Percentiles rank a stretch among this genome's conserved stretches.
Evolutionary conservation across 37 sponge, comb jelly and placozoan genomes (phyloP).

Genomic region (Theonella swinhoei): DNA sequence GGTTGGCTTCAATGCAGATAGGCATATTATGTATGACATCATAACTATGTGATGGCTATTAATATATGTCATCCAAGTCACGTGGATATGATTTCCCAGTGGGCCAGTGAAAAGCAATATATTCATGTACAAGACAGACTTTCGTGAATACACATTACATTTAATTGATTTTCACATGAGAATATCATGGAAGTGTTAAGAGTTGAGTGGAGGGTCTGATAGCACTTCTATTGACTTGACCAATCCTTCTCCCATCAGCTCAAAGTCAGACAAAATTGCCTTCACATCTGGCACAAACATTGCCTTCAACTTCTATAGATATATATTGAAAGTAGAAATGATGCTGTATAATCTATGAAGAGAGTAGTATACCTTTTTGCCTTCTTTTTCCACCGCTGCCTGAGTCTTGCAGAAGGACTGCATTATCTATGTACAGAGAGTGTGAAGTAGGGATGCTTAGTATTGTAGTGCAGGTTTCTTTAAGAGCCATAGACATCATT

Average conservation of each 20-base stretch:
- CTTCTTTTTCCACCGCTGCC: not conserved
- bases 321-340: not conserved
- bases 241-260: conserved; percentile 73
- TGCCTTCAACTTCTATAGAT: not conserved
- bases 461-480: no score
- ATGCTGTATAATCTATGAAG: no score
- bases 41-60: no score
- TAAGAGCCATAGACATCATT: no score
- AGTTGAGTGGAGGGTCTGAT: not conserved
- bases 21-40: no score
- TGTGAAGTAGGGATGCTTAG: not conserved
- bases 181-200: no score
- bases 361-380: conserved; percentile 7
- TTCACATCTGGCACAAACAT: conserved; percentile 48
- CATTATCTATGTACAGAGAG: conserved; percentile 12
- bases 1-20: no score
- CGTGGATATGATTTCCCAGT: not conserved
- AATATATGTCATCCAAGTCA: not conserved
- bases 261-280: conserved; percentile 69
- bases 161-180: no score
- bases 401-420: conserved; percentile 37
- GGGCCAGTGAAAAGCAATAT: no score
- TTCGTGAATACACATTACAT: no score
- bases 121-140: no score
- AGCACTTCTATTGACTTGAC: conserved; percentile 69